phyloP scores from a whole-genome alignment of 2,888 invertebrate species.

The Trimorus sp. region DNA sequence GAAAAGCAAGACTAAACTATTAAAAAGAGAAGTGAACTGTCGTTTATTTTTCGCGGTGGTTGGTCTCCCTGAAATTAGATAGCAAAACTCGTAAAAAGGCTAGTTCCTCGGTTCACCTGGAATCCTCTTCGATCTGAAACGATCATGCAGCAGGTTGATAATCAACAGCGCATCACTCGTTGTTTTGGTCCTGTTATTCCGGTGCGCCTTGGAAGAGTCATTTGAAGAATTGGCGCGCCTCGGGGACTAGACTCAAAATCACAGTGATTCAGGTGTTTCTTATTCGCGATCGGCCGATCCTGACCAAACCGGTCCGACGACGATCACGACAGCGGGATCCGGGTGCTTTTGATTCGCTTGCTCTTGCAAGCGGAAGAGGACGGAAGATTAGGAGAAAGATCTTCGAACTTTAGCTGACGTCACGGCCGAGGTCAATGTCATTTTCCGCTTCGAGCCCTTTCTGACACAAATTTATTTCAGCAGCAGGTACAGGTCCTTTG shows the following conservation, averaged over 20 bases:
- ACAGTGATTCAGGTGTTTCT: constrained; percentile 63
- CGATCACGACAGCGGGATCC: constrained; percentile 56
- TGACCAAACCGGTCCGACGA: constrained; percentile 63
- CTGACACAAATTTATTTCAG: constrained; percentile 48
- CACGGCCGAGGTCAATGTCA: constrained; percentile 59
- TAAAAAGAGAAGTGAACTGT: too few relatives aligned
- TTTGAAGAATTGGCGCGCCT: constrained; percentile 56
- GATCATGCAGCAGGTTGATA: constrained; percentile 47
- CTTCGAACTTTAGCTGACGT: constrained; percentile 59
- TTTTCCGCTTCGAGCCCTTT: constrained; percentile 52
- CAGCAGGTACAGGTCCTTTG: constrained; percentile 22
- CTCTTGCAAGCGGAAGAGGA: constrained; percentile 38
- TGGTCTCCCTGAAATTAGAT: background rate
- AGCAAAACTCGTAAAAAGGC: background rate
- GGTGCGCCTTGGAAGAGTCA: constrained; percentile 40
- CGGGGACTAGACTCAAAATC: constrained; percentile 61
- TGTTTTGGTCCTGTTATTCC: constrained; percentile 44
- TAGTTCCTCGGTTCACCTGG: constrained; percentile 10
- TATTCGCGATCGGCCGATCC: constrained; percentile 59
- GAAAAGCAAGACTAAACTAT: too few relatives aligned
- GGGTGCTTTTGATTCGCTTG: constrained; percentile 50
- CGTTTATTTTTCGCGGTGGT: too few relatives aligned
- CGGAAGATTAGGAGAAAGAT: constrained; percentile 49
- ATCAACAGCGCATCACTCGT: constrained; percentile 41
- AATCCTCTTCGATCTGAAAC: constrained; percentile 35